Evolutionary conservation across 2,888 invertebrate genomes (phyloP), one percentile per base, ranked within the genome.

Genomic region (Tetragnatha montana): DNA sequence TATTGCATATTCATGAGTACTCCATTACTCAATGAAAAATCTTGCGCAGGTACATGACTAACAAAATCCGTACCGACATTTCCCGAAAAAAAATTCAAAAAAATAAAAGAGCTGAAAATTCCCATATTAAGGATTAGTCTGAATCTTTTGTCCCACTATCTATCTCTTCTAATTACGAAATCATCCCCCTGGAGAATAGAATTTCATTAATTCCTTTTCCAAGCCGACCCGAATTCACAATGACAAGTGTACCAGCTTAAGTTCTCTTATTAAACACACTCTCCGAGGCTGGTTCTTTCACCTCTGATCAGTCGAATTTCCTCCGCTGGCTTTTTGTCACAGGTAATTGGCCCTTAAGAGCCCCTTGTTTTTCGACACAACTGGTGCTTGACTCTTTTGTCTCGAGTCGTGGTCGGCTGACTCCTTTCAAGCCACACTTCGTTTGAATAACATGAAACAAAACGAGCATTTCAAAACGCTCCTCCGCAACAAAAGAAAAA

Each of bases 161-260:
- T 60, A 73, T 73, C 73, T n/a, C 17, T 49, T 22, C 81, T 82
- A 82, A 82, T 82, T 82, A 82, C 73, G 71, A 74, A 82, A 82
- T 21, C 51, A 35, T 22, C 22, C 73, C 81, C 50, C 73, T 10
- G 71, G 73, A 82, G 81, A 82, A 82, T 73, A 82, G 73, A 73
- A 82, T 82, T 82, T 82, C 81, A 82, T 82, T 82, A 82, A 82
- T 73, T 50, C 22, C 81, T 60, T 1, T 1, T 50, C 35, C 60
- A 47, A n/a, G 19, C 70, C 12, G 7, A 19, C 50, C 47, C 73
- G 14, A 82, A 51, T 82, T 71, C 73, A 73, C 71, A 82, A 73
- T 82, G 81, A 82, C 73, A 73, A 82, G 73, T 73, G 35, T 82
- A 82, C 73, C 50, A 82, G 81, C 78, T 78, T 60, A 22, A 50